Evolutionary conservation across 92 coral and sea anemone species (phyloP).

Genomic region (Actinernus sp.): DNA sequence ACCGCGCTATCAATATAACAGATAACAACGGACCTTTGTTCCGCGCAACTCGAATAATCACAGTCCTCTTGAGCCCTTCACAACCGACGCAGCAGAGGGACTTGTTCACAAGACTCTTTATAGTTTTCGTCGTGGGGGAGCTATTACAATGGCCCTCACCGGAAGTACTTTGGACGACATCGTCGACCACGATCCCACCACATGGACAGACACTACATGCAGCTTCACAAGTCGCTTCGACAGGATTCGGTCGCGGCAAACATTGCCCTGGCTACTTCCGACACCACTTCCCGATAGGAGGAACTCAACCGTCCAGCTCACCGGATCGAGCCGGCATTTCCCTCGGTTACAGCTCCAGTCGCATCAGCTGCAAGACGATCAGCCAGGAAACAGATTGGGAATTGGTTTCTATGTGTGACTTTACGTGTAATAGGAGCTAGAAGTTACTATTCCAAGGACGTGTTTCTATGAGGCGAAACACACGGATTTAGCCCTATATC

Average conservation of each 20-base stretch:
- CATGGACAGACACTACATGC: constrained; percentile 15
- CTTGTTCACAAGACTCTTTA: constrained; percentile 9
- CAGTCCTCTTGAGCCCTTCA: constrained; percentile 23
- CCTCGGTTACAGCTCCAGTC: not conserved
- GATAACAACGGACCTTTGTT: constrained; percentile 22
- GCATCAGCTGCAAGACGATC: not conserved
- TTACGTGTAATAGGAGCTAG: no score
- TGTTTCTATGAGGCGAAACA: no score
- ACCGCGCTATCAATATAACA: constrained; percentile 22
- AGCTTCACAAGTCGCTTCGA: constrained; percentile 24
- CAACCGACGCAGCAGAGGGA: constrained; percentile 31
- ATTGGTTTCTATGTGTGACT: no score
- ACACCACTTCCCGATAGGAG: constrained; percentile 22
- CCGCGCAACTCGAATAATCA: constrained; percentile 15
- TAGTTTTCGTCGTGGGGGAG: constrained; percentile 26
- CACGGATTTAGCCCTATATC: no score
- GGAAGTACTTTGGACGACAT: constrained; percentile 30
- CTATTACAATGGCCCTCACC: constrained; percentile 36
- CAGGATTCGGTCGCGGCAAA: constrained; percentile 23
- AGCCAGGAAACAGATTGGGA: not conserved
- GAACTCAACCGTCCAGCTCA: constrained; percentile 12
- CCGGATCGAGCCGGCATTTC: constrained; percentile 21
- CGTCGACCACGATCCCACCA: constrained; percentile 27
- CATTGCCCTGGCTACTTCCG: constrained; percentile 33
- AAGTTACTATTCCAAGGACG: no score